Conservation (phyloP, 2,888 invertebrate genomes). For the Apotomis turbidana region DNA sequence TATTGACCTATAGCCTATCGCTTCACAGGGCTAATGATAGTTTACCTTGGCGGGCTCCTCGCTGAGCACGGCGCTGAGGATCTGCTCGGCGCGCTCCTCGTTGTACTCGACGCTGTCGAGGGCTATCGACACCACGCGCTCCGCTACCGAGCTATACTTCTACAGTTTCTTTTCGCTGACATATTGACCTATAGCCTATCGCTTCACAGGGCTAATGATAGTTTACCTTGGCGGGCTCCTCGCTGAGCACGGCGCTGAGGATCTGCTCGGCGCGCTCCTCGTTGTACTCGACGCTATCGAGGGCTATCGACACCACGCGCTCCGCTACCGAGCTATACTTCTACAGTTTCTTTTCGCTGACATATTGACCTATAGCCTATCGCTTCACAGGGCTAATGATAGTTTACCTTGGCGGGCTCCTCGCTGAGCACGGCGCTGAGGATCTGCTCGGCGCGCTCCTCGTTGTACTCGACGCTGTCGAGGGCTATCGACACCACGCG, state of each 20-base stretch:
- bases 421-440: constrained; percentile 88
- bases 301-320: constrained; percentile 91
- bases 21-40: too few species aligned
- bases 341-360: constrained; percentile 88
- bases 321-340: constrained; percentile 91
- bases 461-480: constrained; percentile 94
- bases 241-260: constrained; percentile 87
- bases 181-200: too few species aligned
- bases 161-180: constrained; percentile 88
- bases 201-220: not conserved
- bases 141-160: constrained; percentile 90
- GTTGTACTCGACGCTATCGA: constrained; percentile 94
- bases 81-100: constrained; percentile 91
- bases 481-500: constrained; percentile 92
- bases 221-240: constrained; percentile 77
- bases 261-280: constrained; percentile 92
- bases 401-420: constrained; percentile 69
- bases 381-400: too few species aligned
- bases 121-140: constrained; percentile 92
- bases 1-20: too few species aligned
- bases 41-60: constrained; percentile 81
- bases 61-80: constrained; percentile 88
- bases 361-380: too few species aligned
- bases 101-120: constrained; percentile 94
- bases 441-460: constrained; percentile 91